Base-by-base conservation (phyloP, 2,113 vertebrate species). In the Salminus brasiliensis region DNA sequence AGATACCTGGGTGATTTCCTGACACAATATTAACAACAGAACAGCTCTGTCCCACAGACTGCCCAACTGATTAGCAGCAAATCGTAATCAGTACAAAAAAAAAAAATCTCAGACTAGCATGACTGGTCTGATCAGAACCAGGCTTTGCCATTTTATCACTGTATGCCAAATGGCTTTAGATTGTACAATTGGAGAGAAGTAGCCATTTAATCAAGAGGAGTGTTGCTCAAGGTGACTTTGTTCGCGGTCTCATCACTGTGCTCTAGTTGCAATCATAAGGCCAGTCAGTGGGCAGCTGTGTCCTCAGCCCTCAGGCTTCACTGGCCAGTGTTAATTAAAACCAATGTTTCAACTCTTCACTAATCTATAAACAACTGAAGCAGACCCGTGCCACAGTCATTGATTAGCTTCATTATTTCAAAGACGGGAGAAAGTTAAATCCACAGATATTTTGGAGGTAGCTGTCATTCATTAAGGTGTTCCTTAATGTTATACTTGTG, bases 301-400 rank as follows among this genome's bases (percentile, higher is more conserved):
- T 62, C 41, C 74, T 32, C 30, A 82, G 76, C 83, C 74, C 47
- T 68, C 43, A 70, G 67, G 80, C 84, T 79, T 87, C 83, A 74
- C 70, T n/a, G 66, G 52, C 55, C 72, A 29, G 34, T 76, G 80
- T 85, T 91, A 91, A 90, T 92, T 92, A 91, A 90, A 89, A 82
- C 65, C 80, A 79, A 68, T 82, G 87, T 89, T 89, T 89, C 91
- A 91, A 92, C 88, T 89, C 85, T 86, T 79, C 30, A 71, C 87
- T 89, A 91, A 91, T 93, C 92, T 85, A 92, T 90, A 83, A 81
- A 66, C 86, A 77, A 91, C 85, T 90, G 88, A 85, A 82, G 85
- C 85, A 85, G 84, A 89, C 90, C 88, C n/a, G 80, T 82, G 76
- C 76, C 83, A 85, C 81, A 29, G 11, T 49, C 87, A 91, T 84